Percentiles rank a stretch among this genome's conserved stretches.
Conservation (phyloP, 2,797 vertebrate genomes). For the Fratercula arctica region DNA sequence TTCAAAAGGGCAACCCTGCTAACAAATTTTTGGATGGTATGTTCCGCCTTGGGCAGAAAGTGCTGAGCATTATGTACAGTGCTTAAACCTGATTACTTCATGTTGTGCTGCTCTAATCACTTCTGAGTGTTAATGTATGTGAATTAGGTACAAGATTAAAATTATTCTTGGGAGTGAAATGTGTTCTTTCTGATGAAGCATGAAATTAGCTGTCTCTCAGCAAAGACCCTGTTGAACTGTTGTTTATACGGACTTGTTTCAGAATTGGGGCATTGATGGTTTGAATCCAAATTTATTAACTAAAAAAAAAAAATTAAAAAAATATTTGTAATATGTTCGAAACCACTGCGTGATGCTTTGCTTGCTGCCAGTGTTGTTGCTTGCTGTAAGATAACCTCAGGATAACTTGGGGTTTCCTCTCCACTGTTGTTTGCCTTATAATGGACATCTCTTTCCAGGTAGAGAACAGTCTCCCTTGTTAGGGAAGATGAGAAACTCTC, state of each 20-base stretch:
- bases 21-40: neutral
- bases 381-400: neutral
- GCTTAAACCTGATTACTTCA: slow-evolving; percentile 36
- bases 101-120: slow-evolving; percentile 32
- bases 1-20: neutral
- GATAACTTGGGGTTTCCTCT: neutral
- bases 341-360: neutral
- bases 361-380: neutral
- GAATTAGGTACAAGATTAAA: slow-evolving; percentile 36
- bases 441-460: neutral
- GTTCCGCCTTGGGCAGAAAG: neutral
- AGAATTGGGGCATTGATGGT: neutral
- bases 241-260: neutral
- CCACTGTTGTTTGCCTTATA: neutral
- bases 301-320: neutral
- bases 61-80: neutral
- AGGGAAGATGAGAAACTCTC: neutral
- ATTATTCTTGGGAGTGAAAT: slow-evolving; percentile 47
- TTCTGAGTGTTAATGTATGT: neutral
- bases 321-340: neutral
- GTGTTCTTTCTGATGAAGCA: slow-evolving; percentile 35
- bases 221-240: neutral
- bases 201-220: slow-evolving; percentile 25
- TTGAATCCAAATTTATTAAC: neutral
- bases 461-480: neutral